phyloP scores from a whole-genome alignment of 2,797 vertebrate species.

The Chrosomus eos region DNA sequence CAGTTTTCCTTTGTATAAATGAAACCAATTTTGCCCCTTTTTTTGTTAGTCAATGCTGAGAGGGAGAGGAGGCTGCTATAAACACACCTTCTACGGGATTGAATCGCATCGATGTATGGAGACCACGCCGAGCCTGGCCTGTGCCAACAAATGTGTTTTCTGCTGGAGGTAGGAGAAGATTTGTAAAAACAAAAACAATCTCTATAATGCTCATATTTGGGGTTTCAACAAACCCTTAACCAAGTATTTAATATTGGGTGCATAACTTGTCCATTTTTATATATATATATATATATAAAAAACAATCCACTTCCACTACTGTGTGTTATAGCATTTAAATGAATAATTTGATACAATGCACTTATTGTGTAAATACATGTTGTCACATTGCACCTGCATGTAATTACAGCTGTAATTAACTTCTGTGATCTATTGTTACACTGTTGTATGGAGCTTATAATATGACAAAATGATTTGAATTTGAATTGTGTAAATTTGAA shows the following conservation, averaged over 20 bases:
- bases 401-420: not conserved
- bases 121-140: constrained; percentile 92
- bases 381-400: not conserved
- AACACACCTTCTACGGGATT: constrained; percentile 95
- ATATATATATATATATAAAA: too few relatives aligned
- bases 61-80: constrained; percentile 95
- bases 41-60: constrained; percentile 88
- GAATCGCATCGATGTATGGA: constrained; percentile 98
- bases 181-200: not conserved
- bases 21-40: not conserved
- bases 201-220: not conserved
- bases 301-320: not conserved
- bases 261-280: fast-evolving
- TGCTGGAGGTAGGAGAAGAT: constrained; percentile 88
- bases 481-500: too few relatives aligned
- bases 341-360: too few relatives aligned
- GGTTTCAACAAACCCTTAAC: not conserved
- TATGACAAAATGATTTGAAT: too few relatives aligned
- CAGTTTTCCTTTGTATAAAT: not conserved
- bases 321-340: not conserved
- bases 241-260: not conserved
- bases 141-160: constrained; percentile 96
- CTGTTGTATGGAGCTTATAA: too few relatives aligned
- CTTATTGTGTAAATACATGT: too few relatives aligned
- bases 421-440: not conserved